Conservation (phyloP, 2,888 invertebrate species). For the Campoplex capitator region DNA sequence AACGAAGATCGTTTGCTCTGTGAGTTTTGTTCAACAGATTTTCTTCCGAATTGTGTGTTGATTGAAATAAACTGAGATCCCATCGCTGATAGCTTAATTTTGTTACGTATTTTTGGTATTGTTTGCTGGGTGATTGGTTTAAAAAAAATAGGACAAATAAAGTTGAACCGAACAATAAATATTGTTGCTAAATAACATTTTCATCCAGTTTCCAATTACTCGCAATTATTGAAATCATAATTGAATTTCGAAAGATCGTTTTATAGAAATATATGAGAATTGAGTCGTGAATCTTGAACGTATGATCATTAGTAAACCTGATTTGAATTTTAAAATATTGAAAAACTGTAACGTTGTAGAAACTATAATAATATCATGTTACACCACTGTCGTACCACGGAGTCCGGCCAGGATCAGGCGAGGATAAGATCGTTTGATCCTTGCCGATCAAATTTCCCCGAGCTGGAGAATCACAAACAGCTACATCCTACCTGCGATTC, state of each 20-base stretch:
- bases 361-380: constrained; percentile 15
- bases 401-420: constrained; percentile 4
- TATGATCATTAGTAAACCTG: neutral
- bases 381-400: neutral
- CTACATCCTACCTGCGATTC: neutral
- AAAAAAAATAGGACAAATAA: too few relatives aligned
- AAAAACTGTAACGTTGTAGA: neutral
- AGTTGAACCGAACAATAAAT: too few relatives aligned
- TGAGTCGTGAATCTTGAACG: neutral
- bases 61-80: neutral
- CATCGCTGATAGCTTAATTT: neutral
- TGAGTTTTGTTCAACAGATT: neutral
- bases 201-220: too few relatives aligned
- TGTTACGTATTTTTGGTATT: neutral
- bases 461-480: neutral
- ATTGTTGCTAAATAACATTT: too few relatives aligned
- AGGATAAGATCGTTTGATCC: constrained; percentile 20
- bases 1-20: neutral
- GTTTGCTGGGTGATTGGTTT: too few relatives aligned
- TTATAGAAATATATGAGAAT: neutral
- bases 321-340: neutral
- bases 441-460: neutral
- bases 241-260: neutral
- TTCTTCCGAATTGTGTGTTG: neutral
- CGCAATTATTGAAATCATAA: too few relatives aligned